These are phyloP conservation scores for Pygathrix nemaeus DNA, from an alignment of 2,113 vertebrate species.

Conservation along the genomic window DNA sequence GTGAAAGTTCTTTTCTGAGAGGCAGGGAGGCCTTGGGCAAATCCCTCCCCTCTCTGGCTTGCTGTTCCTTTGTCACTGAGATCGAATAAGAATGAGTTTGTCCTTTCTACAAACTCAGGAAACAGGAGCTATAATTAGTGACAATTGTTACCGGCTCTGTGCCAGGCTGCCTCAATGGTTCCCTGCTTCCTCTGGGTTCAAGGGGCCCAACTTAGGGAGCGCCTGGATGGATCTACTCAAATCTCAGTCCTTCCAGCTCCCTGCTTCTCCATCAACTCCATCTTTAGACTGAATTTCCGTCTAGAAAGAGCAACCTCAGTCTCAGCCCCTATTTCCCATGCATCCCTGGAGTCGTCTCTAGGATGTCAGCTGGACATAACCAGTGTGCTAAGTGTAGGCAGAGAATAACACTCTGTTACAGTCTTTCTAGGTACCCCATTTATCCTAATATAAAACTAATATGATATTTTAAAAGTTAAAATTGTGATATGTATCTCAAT, in stretches of 20 bases:
- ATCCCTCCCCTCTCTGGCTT: too few species aligned
- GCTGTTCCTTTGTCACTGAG: background rate
- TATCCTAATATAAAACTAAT: constrained; percentile 61
- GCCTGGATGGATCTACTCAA: background rate
- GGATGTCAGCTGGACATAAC: background rate
- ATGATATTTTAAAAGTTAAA: constrained; percentile 50
- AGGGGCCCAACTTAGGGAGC: background rate
- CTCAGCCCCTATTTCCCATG: background rate
- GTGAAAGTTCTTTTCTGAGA: background rate
- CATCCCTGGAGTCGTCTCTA: background rate
- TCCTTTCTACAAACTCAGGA: background rate
- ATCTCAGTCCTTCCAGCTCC: rapidly evolving
- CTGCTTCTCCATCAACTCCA: too few species aligned
- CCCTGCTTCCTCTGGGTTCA: background rate
- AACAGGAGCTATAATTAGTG: background rate
- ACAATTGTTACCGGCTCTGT: too few species aligned
- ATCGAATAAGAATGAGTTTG: background rate
- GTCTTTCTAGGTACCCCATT: constrained; percentile 26
- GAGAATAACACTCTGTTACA: constrained; percentile 11
- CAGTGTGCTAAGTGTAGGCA: background rate
- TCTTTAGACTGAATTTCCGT: background rate
- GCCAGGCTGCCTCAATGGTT: background rate
- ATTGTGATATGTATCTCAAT: constrained; percentile 53
- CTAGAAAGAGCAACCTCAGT: background rate
- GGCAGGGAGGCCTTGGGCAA: background rate